Conservation (phyloP, 2,113 vertebrate species). For the Sminthopsis crassicaudata region DNA sequence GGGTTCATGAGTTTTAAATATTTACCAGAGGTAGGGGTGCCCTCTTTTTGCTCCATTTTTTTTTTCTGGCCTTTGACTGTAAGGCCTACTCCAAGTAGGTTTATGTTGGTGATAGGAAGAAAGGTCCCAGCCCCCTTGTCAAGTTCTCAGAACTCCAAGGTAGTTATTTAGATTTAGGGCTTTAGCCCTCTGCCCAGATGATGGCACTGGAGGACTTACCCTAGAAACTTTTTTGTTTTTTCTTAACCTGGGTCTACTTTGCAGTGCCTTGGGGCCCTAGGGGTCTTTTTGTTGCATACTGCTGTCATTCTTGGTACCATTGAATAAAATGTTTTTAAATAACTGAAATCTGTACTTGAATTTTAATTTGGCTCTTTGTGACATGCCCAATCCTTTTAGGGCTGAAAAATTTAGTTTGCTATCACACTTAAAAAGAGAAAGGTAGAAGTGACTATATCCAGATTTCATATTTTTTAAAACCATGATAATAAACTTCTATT, state of each 20-base stretch:
- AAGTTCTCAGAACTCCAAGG: background rate
- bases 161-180: background rate
- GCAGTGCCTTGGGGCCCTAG: background rate
- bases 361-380: background rate
- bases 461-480: background rate
- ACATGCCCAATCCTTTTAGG: background rate
- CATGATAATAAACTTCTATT: background rate
- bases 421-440: background rate
- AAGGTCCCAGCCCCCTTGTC: background rate
- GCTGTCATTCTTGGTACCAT: background rate
- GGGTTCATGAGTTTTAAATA: background rate
- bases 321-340: constrained; percentile 5
- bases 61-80: background rate
- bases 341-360: background rate
- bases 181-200: background rate
- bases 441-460: background rate
- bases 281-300: background rate
- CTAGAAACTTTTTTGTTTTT: background rate
- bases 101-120: background rate
- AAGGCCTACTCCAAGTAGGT: background rate
- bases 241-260: background rate
- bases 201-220: background rate
- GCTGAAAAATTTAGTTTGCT: background rate
- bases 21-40: background rate
- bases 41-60: background rate